Conservation (phyloP, 2,113 vertebrate genomes). For the Cardinalis cardinalis region DNA sequence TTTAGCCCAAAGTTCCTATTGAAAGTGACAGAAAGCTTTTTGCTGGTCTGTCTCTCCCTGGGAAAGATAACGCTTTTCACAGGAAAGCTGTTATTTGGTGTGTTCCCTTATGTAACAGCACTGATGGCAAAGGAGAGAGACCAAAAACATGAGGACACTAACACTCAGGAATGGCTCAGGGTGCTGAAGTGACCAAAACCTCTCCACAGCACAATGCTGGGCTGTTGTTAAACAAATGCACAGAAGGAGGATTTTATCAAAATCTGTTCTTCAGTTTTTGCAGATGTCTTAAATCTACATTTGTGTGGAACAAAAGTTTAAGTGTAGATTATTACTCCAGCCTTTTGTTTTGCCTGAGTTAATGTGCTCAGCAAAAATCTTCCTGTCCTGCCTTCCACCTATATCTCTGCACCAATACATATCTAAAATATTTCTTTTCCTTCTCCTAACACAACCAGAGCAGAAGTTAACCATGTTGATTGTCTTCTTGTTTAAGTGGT, state of each 20-base stretch:
- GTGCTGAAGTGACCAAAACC: neutral
- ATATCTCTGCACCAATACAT: neutral
- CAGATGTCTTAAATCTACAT: neutral
- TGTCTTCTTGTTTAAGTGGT: neutral
- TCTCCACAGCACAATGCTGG: accelerated
- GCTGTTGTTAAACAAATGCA: neutral
- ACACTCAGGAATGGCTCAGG: neutral
- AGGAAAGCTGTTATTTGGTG: neutral
- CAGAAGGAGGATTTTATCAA: neutral
- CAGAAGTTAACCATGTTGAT: neutral
- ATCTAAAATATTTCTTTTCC: neutral
- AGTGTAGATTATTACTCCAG: neutral
- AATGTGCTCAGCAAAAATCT: neutral
- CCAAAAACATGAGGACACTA: neutral
- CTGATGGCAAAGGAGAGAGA: neutral
- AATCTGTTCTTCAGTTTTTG: neutral
- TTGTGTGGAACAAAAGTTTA: neutral
- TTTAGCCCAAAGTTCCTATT: neutral
- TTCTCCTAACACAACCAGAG: neutral
- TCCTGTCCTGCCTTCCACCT: neutral
- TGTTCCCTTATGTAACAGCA: neutral
- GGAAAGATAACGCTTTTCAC: neutral
- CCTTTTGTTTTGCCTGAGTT: neutral
- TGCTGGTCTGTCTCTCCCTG: neutral
- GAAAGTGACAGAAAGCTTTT: slow-evolving; percentile 38